Conservation (phyloP, 1,140 invertebrate species). For the Heliconius nattereri region DNA sequence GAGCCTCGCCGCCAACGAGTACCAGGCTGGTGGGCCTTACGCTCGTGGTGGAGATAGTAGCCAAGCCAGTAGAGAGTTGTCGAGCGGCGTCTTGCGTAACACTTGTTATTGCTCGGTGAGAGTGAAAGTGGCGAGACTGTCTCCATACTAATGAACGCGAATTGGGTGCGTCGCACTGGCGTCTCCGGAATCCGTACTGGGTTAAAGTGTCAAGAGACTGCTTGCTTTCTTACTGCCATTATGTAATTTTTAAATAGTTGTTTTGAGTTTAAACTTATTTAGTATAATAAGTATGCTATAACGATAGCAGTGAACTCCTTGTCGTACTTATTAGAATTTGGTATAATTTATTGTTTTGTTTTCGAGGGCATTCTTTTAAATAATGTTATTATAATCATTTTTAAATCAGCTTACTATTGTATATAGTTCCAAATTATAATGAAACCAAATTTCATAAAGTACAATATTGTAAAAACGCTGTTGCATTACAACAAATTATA, state of each 20-base stretch:
- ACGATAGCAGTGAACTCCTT: background rate
- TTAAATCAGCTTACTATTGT: background rate
- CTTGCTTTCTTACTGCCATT: conserved; percentile 58
- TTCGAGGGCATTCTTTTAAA: background rate
- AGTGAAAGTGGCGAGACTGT: conserved; percentile 77
- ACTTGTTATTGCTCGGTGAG: conserved; percentile 64
- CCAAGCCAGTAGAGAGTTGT: conserved; percentile 65
- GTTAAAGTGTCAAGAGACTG: conserved; percentile 70
- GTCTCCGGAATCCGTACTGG: conserved; percentile 67
- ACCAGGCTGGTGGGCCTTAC: conserved; percentile 21
- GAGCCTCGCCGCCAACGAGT: background rate
- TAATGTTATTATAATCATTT: too few species aligned
- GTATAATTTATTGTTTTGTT: background rate
- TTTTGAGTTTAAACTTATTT: conserved; percentile 1
- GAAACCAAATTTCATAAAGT: too few species aligned
- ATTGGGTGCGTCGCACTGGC: conserved; percentile 61
- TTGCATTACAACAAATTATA: background rate
- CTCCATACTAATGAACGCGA: conserved; percentile 77
- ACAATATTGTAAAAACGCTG: too few species aligned
- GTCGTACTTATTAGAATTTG: background rate
- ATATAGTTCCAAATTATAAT: background rate
- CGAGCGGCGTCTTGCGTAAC: conserved; percentile 67
- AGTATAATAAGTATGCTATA: background rate
- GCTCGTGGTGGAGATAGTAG: conserved; percentile 54
- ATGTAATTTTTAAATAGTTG: conserved; percentile 47